Evolutionary conservation across 2,113 vertebrate species (phyloP).

Genomic region (Otocyon megalotis): DNA sequence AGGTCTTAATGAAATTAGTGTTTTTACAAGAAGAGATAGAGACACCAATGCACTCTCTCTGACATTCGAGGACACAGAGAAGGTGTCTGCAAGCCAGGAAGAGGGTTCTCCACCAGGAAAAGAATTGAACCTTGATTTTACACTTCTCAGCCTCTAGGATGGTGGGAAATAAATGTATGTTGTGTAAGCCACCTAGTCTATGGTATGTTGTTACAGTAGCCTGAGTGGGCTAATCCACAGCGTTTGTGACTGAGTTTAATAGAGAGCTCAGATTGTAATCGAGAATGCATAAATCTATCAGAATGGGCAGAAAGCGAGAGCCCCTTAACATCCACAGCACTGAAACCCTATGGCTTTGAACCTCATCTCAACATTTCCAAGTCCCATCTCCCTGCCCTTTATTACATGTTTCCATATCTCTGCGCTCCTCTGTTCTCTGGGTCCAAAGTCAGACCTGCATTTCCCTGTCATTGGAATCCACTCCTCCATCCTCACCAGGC

Average conservation of each 20-base stretch:
- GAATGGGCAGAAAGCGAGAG: not conserved
- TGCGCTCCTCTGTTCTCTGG: not conserved
- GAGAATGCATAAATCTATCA: not conserved
- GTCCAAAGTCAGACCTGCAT: not conserved
- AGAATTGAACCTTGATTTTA: not conserved
- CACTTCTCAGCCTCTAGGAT: not conserved
- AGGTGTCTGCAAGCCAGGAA: not conserved
- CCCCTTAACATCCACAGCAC: too few relatives aligned
- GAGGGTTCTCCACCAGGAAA: not conserved
- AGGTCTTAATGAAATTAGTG: not conserved
- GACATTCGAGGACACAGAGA: not conserved
- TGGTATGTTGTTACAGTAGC: not conserved
- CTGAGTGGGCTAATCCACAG: not conserved
- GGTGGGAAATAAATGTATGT: too few relatives aligned
- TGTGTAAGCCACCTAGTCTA: not conserved
- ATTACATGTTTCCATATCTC: not conserved
- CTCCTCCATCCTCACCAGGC: not conserved
- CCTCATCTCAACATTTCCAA: not conserved
- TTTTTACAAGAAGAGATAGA: not conserved
- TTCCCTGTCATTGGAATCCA: rapidly evolving
- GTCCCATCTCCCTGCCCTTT: not conserved
- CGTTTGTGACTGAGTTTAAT: not conserved
- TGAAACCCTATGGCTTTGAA: not conserved
- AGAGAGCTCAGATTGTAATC: not conserved
- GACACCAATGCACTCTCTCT: not conserved